These are phyloP conservation scores for Bolinopsis microptera DNA, from an alignment of 37 sponge, comb jelly and placozoan genomes.

Conservation along the genomic window DNA sequence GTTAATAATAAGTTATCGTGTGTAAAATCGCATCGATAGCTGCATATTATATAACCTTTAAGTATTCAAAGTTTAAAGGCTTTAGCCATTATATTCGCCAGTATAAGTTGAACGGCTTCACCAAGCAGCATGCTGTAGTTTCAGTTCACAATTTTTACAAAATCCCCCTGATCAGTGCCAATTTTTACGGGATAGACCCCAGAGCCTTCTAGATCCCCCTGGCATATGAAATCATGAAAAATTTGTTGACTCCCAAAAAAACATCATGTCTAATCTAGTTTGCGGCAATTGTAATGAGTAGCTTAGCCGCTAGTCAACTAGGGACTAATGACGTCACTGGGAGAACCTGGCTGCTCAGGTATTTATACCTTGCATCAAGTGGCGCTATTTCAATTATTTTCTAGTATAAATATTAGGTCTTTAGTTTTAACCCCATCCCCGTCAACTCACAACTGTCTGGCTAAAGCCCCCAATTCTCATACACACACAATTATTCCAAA, in stretches of 20 bases:
- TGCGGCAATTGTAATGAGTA: not conserved
- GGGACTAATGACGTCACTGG: not conserved
- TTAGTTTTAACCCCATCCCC: not conserved
- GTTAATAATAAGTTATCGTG: not conserved
- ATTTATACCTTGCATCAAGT: not conserved
- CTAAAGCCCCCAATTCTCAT: not conserved
- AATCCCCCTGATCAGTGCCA: no score
- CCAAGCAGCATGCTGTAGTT: no score
- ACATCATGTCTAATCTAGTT: not conserved
- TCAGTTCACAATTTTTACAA: no score
- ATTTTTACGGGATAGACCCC: no score
- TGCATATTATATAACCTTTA: not conserved
- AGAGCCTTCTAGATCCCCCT: not conserved
- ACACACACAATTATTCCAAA: not conserved
- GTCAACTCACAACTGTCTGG: no score
- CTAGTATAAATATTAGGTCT: not conserved
- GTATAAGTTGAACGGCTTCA: no score
- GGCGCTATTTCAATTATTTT: not conserved
- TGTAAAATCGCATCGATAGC: not conserved
- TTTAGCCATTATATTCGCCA: not conserved
- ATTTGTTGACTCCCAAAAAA: not conserved
- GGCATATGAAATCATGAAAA: not conserved
- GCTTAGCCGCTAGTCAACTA: not conserved
- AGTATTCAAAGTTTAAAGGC: not conserved
- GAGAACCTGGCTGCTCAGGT: no score